Percentiles rank a stretch among this genome's conserved stretches.
Evolutionary conservation across 2,797 vertebrate genomes (phyloP).

Genomic region (Nannoperca australis): DNA sequence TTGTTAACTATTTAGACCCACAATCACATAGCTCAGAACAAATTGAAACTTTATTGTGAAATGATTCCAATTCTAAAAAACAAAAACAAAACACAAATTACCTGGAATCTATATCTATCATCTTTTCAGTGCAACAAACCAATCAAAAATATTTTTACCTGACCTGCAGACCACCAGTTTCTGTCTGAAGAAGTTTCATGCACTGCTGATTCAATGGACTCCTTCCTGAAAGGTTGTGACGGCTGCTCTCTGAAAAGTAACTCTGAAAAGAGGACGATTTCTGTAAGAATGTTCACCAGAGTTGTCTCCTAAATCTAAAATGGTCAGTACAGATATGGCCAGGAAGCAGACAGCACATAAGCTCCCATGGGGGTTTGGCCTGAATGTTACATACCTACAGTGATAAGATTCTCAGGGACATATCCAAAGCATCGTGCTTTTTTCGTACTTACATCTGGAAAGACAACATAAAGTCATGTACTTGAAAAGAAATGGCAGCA

Average conservation of each 20-base stretch:
- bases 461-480: slow-evolving; percentile 38
- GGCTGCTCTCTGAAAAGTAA: slow-evolving; percentile 67
- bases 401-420: slow-evolving; percentile 46
- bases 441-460: slow-evolving; percentile 20
- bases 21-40: not conserved
- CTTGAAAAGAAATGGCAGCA: slow-evolving; percentile 62
- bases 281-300: slow-evolving; percentile 55
- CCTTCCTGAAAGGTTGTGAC: slow-evolving; percentile 74
- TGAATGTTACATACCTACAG: slow-evolving; percentile 43
- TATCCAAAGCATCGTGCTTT: slow-evolving; percentile 19
- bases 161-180: slow-evolving; percentile 70
- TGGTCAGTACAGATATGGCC: slow-evolving; percentile 48
- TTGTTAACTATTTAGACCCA: not conserved
- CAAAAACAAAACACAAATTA: not conserved
- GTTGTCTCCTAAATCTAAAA: slow-evolving; percentile 68
- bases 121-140: slow-evolving; percentile 41
- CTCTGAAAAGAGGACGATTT: slow-evolving; percentile 43
- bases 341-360: slow-evolving; percentile 47
- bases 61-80: not conserved
- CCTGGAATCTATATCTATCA: slow-evolving; percentile 21
- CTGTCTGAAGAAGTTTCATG: slow-evolving; percentile 78
- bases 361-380: slow-evolving; percentile 47
- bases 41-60: slow-evolving; percentile 16
- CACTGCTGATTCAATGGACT: slow-evolving; percentile 69
- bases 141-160: slow-evolving; percentile 52